These are phyloP conservation scores for Argyrosomus regius DNA, from an alignment of 2,797 vertebrate species.

Conservation along the genomic window DNA sequence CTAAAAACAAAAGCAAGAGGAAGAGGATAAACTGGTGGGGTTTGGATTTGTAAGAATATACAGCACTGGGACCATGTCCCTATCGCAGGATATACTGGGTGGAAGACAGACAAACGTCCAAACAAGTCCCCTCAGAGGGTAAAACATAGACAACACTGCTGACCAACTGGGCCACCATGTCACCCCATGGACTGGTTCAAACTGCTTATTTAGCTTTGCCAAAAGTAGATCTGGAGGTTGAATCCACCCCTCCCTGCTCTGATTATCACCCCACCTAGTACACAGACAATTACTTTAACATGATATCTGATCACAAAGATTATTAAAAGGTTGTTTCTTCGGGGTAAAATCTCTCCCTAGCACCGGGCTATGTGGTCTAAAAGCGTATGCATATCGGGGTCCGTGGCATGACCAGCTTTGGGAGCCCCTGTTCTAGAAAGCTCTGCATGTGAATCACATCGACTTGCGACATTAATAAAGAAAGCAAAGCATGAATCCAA, in stretches of 20 bases:
- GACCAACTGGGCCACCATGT: constrained; percentile 40
- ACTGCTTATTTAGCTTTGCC: constrained; percentile 52
- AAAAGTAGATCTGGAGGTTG: constrained; percentile 47
- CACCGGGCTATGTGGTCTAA: not conserved
- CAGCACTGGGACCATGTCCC: not conserved
- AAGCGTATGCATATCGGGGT: constrained; percentile 9
- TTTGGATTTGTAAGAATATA: not conserved
- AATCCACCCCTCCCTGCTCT: constrained; percentile 11
- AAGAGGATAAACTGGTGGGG: not conserved
- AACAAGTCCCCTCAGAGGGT: constrained; percentile 21
- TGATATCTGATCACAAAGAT: not conserved
- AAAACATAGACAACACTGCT: constrained; percentile 15
- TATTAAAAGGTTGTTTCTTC: not conserved
- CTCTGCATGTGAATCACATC: constrained; percentile 76
- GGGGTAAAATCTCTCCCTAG: not conserved
- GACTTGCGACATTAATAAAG: constrained; percentile 62
- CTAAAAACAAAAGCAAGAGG: not conserved
- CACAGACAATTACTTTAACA: not conserved
- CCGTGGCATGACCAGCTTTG: constrained; percentile 2
- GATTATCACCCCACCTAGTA: not conserved
- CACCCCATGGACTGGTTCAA: constrained; percentile 24
- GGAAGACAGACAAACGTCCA: constrained; percentile 29
- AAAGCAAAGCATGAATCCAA: constrained; percentile 60
- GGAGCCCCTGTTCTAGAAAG: constrained; percentile 61
- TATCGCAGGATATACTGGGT: not conserved